A percentile compares a stretch with the other conserved stretches of the same genome.
Conservation (phyloP, 1,140 invertebrate species). For the Stegodyphus dumicola region DNA sequence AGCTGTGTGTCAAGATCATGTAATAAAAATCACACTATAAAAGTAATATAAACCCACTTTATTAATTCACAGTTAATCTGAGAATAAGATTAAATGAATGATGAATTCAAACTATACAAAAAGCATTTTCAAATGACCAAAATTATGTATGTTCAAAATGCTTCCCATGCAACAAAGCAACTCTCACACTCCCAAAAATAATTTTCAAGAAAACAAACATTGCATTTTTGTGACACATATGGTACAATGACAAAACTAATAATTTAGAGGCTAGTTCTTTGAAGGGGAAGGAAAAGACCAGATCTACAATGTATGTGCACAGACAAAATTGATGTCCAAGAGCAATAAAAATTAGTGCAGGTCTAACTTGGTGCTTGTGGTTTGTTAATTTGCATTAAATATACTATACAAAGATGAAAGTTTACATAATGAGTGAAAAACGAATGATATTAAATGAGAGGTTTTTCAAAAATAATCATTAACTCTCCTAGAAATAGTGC, state of each 20-base stretch:
- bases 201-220: constrained; percentile 11
- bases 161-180: constrained; percentile 28
- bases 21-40: no score
- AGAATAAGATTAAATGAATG: constrained; percentile 55
- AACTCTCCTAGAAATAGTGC: constrained; percentile 12
- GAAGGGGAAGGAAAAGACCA: background rate
- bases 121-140: constrained; percentile 46
- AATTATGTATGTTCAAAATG: constrained; percentile 33
- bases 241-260: constrained; percentile 21
- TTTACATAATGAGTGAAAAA: constrained; percentile 28
- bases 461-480: constrained; percentile 24
- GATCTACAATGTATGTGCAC: constrained; percentile 39
- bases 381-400: constrained; percentile 35
- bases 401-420: constrained; percentile 45
- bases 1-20: no score
- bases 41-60: constrained; percentile 51
- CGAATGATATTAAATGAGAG: constrained; percentile 3
- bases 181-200: constrained; percentile 36
- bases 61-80: constrained; percentile 58
- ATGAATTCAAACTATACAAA: constrained; percentile 58
- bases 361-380: constrained; percentile 42
- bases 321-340: constrained; percentile 5
- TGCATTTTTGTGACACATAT: constrained; percentile 4
- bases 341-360: constrained; percentile 40
- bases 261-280: constrained; percentile 21